Conservation (phyloP, 2,797 vertebrate species). For the Macropus fuliginosus region DNA sequence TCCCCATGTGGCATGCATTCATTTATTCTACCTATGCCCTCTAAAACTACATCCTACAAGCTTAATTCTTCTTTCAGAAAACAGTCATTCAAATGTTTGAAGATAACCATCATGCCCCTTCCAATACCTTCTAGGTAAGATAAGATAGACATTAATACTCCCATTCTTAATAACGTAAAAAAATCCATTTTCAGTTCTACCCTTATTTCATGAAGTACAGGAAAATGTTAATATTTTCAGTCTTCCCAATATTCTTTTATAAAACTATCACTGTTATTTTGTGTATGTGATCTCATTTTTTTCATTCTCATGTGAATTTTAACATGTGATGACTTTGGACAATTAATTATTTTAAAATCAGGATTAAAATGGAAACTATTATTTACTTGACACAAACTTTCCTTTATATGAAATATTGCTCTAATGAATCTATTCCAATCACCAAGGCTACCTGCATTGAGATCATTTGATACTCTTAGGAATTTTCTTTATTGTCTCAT, state of each 20-base stretch:
- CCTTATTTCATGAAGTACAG: neutral
- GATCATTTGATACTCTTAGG: constrained; percentile 48
- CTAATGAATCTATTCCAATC: constrained; percentile 16
- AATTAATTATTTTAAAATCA: constrained; percentile 34
- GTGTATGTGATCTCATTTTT: constrained; percentile 42
- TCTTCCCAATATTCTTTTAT: constrained; percentile 12
- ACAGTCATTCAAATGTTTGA: neutral
- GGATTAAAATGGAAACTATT: constrained; percentile 62
- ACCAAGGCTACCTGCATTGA: constrained; percentile 26
- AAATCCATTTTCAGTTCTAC: neutral
- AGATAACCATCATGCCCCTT: neutral
- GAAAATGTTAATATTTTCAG: neutral
- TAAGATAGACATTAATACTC: neutral
- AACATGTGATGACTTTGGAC: constrained; percentile 19
- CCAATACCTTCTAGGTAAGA: neutral
- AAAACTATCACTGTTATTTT: constrained; percentile 42
- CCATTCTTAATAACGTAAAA: neutral
- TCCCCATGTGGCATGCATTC: neutral
- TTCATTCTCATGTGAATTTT: constrained; percentile 53
- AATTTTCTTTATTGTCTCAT: constrained; percentile 1
- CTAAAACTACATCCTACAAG: neutral
- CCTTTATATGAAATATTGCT: constrained; percentile 40
- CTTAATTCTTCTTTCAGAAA: neutral
- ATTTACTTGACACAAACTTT: constrained; percentile 68
- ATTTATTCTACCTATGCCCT: neutral